Evolutionary conservation across 2,888 invertebrate species (phyloP), one percentile per base, ranked within the genome.

Genomic region (Smittia sp.): DNA sequence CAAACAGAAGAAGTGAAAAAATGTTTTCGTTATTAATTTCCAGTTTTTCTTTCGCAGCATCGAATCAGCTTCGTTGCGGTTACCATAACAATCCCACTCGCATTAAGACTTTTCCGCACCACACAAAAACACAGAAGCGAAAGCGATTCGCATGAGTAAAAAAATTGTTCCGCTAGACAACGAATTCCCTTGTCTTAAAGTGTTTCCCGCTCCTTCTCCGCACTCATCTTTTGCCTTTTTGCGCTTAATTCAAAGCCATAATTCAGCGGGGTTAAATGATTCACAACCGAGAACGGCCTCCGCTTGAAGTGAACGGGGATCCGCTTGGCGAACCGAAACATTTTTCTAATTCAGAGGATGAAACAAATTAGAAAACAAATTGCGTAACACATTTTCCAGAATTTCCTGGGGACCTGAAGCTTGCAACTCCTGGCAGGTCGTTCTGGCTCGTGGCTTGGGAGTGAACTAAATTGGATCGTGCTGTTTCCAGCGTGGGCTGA

Each of bases 91-190:
- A 46, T 46, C 11, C 11, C 15, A 46, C n/a, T 46, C 46, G 15
- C 46, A 46, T 46, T 46, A 46, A 11, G 46, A 46, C 38, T 38
- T 11, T 11, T 6, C 38, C 38, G 11, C 11, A 11, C 38, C 38
- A 38, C 11, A 11, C 6, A n/a, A 46, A 46, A 46, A 46, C 15
- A 6, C 15, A 46, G n/a, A 15, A 46, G 46, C 2, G 18, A 58
- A 58, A 3, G 20, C 2, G 58, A 22, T 58, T 58, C 11, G 58
- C 58, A 4, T 58, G 58, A 58, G 58, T 58, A 58, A 32, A 32
- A 58, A 58, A 58, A 58, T 1, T 58, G 58, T 58, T 58, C 58
- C 58, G 58, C 58, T 58, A 46, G 46, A 46, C 46, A 46, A 6
- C 32, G 32, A 32, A 32, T 32, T 9, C 32, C 32, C 32, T 32